phyloP scores from a whole-genome alignment of 2,888 invertebrate species.

The Sisyra terminalis region DNA sequence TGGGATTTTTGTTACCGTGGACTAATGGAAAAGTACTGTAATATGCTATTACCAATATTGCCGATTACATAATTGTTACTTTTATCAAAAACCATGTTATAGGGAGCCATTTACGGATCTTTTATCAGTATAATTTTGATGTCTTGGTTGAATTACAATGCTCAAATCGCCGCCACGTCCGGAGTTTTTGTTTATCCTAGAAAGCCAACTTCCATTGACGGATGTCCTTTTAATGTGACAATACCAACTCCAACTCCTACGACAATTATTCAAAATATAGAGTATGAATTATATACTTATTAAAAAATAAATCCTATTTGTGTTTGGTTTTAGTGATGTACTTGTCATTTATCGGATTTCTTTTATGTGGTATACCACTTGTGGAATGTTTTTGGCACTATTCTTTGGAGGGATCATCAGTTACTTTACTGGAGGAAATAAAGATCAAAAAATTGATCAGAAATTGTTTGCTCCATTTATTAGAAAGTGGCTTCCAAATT shows the following conservation, averaged over 20 bases:
- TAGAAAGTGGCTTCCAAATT: conserved; percentile 29
- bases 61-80: no score
- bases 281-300: not conserved
- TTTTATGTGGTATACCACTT: conserved; percentile 49
- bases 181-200: conserved; percentile 45
- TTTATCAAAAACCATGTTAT: no score
- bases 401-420: conserved; percentile 38
- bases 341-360: conserved; percentile 49
- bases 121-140: conserved; percentile 19
- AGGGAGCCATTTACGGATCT: not conserved
- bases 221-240: conserved; percentile 25
- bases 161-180: conserved; percentile 47
- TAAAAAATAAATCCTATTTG: no score
- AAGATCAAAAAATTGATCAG: conserved; percentile 36
- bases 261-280: no score
- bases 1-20: conserved; percentile 52
- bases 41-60: no score
- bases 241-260: conserved; percentile 14
- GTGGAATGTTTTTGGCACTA: conserved; percentile 42
- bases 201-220: conserved; percentile 42
- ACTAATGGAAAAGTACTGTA: conserved; percentile 38
- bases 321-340: conserved; percentile 33
- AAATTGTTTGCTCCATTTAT: conserved; percentile 46
- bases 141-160: conserved; percentile 49
- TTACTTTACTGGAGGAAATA: conserved; percentile 31